These are phyloP conservation scores for Neostethus bicornis DNA, from an alignment of 2,797 vertebrate genomes.

Conservation along the genomic window DNA sequence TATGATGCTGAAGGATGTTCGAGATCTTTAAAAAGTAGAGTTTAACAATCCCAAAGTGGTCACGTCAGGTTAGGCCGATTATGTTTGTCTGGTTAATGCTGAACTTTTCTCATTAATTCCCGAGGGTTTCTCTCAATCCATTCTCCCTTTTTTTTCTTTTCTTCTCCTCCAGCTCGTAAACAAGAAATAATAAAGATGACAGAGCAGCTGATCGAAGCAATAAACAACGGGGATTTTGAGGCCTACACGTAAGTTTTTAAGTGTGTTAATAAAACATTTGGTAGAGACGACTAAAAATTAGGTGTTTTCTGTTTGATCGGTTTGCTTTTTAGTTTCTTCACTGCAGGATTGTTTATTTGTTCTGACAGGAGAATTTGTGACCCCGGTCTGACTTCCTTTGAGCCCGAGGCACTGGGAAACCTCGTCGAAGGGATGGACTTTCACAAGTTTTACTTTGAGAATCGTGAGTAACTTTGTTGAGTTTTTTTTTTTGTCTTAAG, in stretches of 20 bases:
- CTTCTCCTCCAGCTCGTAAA: constrained; percentile 93
- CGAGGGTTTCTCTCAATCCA: too few relatives aligned
- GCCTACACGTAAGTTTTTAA: constrained; percentile 92
- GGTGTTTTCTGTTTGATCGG: neutral
- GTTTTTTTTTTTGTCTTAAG: neutral
- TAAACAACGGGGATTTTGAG: constrained; percentile 99
- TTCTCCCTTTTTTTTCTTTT: too few relatives aligned
- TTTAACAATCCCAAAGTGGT: too few relatives aligned
- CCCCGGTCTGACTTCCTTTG: constrained; percentile 97
- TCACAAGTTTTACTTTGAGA: constrained; percentile 99
- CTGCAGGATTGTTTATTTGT: constrained; percentile 2
- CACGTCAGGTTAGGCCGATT: too few relatives aligned
- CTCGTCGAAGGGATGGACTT: constrained; percentile 99
- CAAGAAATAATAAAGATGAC: constrained; percentile 99
- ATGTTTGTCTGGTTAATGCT: too few relatives aligned
- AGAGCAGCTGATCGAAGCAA: constrained; percentile 97
- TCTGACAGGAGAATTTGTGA: constrained; percentile 95
- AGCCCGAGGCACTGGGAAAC: constrained; percentile 97
- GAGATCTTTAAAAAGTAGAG: too few relatives aligned
- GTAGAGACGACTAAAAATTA: neutral
- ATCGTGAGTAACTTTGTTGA: constrained; percentile 82
- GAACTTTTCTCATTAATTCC: too few relatives aligned
- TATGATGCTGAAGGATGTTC: too few relatives aligned
- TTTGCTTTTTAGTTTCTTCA: neutral
- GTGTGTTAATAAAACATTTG: neutral